These are phyloP conservation scores for Aurelia sp. DNA, from an alignment of 30 jellyfish, hydroid and myxozoan species.

Conservation along the genomic window DNA sequence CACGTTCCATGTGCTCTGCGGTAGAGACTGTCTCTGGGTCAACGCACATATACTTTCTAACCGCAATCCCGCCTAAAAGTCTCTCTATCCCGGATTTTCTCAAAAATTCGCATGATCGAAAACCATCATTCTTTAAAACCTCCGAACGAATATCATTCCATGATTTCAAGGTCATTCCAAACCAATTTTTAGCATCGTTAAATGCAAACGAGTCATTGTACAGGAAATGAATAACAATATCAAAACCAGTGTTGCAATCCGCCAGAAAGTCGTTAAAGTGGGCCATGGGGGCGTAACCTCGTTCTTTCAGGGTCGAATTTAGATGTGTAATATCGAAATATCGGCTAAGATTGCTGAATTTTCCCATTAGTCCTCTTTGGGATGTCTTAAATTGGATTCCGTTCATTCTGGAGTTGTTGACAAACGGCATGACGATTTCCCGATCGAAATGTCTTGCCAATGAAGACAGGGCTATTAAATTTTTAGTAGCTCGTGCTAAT, in stretches of 20 bases:
- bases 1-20: slow-evolving; percentile 72
- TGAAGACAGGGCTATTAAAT: slow-evolving; percentile 84
- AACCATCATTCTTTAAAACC: slow-evolving; percentile 56
- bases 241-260: slow-evolving; percentile 69
- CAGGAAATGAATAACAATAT: slow-evolving; percentile 81
- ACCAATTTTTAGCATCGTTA: slow-evolving; percentile 77
- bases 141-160: slow-evolving; percentile 20
- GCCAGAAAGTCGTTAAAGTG: slow-evolving; percentile 56
- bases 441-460: slow-evolving; percentile 79
- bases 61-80: slow-evolving; percentile 60
- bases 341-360: slow-evolving; percentile 66
- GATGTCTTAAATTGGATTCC: slow-evolving; percentile 74
- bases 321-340: slow-evolving; percentile 74
- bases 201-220: slow-evolving; percentile 58
- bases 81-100: slow-evolving; percentile 62
- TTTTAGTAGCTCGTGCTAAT: slow-evolving; percentile 86
- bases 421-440: slow-evolving; percentile 86
- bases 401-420: slow-evolving; percentile 87
- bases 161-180: slow-evolving; percentile 47
- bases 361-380: not conserved
- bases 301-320: slow-evolving; percentile 72
- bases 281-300: slow-evolving; percentile 88
- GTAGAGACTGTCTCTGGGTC: slow-evolving; percentile 86
- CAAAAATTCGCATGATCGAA: slow-evolving; percentile 67
- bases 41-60: slow-evolving; percentile 79